Conservation (phyloP, 2,888 invertebrate species). For the Zonitis immaculata region DNA sequence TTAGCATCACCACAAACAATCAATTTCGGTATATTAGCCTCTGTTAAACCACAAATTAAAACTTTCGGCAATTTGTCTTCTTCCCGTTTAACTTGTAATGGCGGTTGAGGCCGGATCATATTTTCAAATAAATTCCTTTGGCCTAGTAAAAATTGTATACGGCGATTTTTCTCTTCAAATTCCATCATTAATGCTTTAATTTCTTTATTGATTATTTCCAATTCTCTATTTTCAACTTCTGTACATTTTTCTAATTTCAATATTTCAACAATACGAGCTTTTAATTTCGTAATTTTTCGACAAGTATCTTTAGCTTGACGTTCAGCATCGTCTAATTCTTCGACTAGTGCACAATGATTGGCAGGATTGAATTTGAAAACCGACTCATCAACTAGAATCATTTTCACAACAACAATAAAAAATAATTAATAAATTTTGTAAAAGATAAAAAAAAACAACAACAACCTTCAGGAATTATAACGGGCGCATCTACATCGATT, state of each 20-base stretch:
- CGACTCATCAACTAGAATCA: conserved; percentile 18
- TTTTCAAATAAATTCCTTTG: conserved; percentile 44
- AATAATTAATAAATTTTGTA: too few relatives aligned
- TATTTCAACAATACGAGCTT: conserved; percentile 43
- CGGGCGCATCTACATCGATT: too few relatives aligned
- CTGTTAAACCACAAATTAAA: conserved; percentile 53
- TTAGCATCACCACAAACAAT: conserved; percentile 49
- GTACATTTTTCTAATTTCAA: conserved; percentile 56
- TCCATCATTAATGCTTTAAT: conserved; percentile 58
- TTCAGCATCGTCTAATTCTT: conserved; percentile 51
- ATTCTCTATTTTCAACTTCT: conserved; percentile 54
- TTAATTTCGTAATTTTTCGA: conserved; percentile 47
- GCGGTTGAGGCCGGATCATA: conserved; percentile 33
- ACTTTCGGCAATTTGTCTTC: conserved; percentile 51
- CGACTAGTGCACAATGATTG: conserved; percentile 41
- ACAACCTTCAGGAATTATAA: too few relatives aligned
- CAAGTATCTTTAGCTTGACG: conserved; percentile 49
- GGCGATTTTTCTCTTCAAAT: conserved; percentile 58
- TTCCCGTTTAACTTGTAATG: conserved; percentile 26
- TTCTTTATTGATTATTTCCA: conserved; percentile 56
- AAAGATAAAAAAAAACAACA: too few relatives aligned
- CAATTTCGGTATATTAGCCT: conserved; percentile 53
- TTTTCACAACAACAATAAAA: too few relatives aligned
- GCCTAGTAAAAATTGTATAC: conserved; percentile 54
- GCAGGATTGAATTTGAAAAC: conserved; percentile 32